Conservation (phyloP, 2,888 invertebrate species). For the Abrostola triplasia region DNA sequence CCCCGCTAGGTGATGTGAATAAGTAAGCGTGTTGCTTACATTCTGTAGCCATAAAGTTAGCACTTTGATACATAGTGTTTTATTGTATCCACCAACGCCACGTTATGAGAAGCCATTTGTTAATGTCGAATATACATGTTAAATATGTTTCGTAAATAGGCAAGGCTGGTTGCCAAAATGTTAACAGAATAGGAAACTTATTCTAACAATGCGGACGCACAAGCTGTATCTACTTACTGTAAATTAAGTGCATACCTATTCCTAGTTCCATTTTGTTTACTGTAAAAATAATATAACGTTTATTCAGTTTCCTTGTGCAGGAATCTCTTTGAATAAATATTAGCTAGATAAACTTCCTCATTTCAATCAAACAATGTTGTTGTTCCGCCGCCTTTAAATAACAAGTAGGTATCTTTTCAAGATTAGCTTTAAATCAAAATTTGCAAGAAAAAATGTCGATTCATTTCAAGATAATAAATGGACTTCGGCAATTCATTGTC, state of each 20-base stretch:
- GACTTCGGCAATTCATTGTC: slow-evolving; percentile 81
- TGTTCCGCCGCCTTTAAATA: slow-evolving; percentile 31
- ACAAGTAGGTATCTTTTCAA: slow-evolving; percentile 38
- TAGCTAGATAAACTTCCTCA: slow-evolving; percentile 22
- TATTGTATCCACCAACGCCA: slow-evolving; percentile 53
- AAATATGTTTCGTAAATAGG: slow-evolving; percentile 70
- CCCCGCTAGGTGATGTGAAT: slow-evolving; percentile 64
- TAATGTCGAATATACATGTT: slow-evolving; percentile 68
- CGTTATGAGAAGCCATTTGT: slow-evolving; percentile 69
- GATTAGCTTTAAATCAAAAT: slow-evolving; percentile 60
- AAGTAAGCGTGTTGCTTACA: slow-evolving; percentile 59
- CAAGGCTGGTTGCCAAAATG: slow-evolving; percentile 72
- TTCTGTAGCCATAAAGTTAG: slow-evolving; percentile 44
- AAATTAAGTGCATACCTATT: slow-evolving; percentile 55
- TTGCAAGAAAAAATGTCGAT: slow-evolving; percentile 63
- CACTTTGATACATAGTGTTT: slow-evolving; percentile 52
- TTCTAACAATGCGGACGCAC: slow-evolving; percentile 56
- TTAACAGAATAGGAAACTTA: slow-evolving; percentile 65
- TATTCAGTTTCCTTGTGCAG: slow-evolving; percentile 19
- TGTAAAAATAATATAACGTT: slow-evolving; percentile 12
- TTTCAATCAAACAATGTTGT: slow-evolving; percentile 25
- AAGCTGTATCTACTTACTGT: slow-evolving; percentile 49
- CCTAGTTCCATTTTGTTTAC: slow-evolving; percentile 23
- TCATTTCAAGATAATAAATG: slow-evolving; percentile 74
- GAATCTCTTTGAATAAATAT: slow-evolving; percentile 12